Evolutionary conservation across 2,113 vertebrate species (phyloP).

Genomic region (Gambusia affinis): DNA sequence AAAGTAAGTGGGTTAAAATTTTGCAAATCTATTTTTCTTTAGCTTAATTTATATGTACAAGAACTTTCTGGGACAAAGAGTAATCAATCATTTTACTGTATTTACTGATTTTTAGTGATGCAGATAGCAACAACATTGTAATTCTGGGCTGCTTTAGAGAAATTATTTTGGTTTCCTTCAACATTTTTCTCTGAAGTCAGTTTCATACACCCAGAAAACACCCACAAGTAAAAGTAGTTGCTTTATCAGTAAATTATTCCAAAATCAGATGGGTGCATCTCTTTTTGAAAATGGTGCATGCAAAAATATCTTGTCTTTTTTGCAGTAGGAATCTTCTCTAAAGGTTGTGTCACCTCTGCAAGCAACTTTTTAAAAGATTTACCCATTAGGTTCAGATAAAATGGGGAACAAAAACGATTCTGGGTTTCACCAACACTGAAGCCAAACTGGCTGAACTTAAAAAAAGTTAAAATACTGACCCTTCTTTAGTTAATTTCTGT

Average conservation of each 20-base stretch:
- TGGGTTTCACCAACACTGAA: constrained; percentile 3
- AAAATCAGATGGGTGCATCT: not conserved
- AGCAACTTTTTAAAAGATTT: not conserved
- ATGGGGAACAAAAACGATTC: constrained; percentile 13
- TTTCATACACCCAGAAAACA: not conserved
- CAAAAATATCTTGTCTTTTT: not conserved
- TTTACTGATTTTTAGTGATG: not conserved
- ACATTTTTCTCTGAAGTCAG: not conserved
- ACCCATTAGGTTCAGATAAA: not conserved
- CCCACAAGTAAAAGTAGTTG: no score
- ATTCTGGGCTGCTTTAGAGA: not conserved
- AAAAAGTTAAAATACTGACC: not conserved
- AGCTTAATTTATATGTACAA: no score
- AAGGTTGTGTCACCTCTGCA: not conserved
- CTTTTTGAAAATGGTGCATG: not conserved
- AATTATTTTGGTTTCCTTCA: not conserved
- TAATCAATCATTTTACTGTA: no score
- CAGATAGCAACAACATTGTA: not conserved
- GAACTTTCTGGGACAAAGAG: no score
- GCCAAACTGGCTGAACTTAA: not conserved
- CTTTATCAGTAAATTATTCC: no score
- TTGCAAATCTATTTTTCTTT: no score
- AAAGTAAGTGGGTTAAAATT: no score
- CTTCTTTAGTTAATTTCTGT: not conserved
- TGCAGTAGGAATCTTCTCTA: not conserved